Conservation (phyloP, 2,113 vertebrate species). For the Austrofundulus limnaeus region DNA sequence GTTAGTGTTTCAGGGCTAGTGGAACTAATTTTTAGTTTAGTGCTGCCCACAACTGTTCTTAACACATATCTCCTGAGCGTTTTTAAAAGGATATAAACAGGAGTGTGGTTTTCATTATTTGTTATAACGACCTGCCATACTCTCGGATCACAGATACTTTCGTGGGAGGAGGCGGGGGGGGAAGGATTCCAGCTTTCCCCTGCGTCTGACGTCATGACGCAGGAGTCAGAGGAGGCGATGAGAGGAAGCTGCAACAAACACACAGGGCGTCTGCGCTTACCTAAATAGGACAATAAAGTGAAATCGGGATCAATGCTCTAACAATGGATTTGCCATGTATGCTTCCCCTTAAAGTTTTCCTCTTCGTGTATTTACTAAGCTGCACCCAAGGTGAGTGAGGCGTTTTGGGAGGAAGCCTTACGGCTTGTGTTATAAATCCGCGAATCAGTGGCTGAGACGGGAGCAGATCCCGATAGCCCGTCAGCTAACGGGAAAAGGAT, state of each 20-base stretch:
- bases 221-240: slow-evolving; percentile 51
- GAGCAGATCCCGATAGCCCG: slow-evolving; percentile 57
- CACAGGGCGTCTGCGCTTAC: slow-evolving; percentile 79
- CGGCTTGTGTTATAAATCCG: slow-evolving; percentile 30
- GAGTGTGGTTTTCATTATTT: not conserved
- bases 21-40: no score
- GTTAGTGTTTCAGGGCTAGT: no score
- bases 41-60: no score
- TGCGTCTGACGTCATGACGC: slow-evolving; percentile 79
- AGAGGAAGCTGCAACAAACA: slow-evolving; percentile 81
- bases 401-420: slow-evolving; percentile 14
- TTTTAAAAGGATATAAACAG: no score
- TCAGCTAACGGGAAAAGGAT: slow-evolving; percentile 52
- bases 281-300: slow-evolving; percentile 81
- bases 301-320: slow-evolving; percentile 75
- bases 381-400: slow-evolving; percentile 74
- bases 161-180: slow-evolving; percentile 19
- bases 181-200: slow-evolving; percentile 35
- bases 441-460: slow-evolving; percentile 34
- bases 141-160: slow-evolving; percentile 37
- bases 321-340: slow-evolving; percentile 75
- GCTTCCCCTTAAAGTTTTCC: slow-evolving; percentile 70
- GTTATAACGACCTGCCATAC: not conserved
- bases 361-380: slow-evolving; percentile 60
- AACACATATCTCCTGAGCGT: no score